phyloP scores from a whole-genome alignment of 1,140 invertebrate species.

The Monochamus saltuarius region DNA sequence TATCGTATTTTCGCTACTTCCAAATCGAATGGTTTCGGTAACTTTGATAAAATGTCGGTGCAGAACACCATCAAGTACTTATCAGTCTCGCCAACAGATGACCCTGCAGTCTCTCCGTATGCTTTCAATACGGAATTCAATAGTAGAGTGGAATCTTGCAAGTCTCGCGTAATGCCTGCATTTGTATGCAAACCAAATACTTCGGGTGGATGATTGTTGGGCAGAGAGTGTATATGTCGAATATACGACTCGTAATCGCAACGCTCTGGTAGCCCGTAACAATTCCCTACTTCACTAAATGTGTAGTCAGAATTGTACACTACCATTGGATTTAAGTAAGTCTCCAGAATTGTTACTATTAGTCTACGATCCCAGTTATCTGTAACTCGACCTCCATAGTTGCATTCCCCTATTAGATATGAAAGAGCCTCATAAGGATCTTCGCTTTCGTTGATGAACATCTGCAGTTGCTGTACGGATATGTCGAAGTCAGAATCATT shows the following conservation, averaged over 20 bases:
- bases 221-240: conserved; percentile 68
- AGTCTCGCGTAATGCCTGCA: conserved; percentile 85
- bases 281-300: conserved; percentile 56
- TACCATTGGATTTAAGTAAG: conserved; percentile 74
- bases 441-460: conserved; percentile 72
- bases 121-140: conserved; percentile 61
- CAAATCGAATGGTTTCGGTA: conserved; percentile 75
- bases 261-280: conserved; percentile 67
- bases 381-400: conserved; percentile 93
- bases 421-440: conserved; percentile 83
- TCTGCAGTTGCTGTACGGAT: conserved; percentile 79
- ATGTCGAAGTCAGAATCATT: conserved; percentile 94
- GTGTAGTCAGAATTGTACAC: conserved; percentile 66
- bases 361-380: conserved; percentile 89
- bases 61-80: conserved; percentile 55
- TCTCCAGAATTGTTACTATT: conserved; percentile 77
- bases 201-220: conserved; percentile 69
- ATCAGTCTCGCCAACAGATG: conserved; percentile 62
- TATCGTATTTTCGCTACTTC: conserved; percentile 69
- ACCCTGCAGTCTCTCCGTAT: conserved; percentile 59
- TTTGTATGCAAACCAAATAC: conserved; percentile 88
- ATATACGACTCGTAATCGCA: conserved; percentile 69
- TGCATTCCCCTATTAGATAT: conserved; percentile 93
- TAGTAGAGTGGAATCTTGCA: conserved; percentile 66
- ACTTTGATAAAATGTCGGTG: conserved; percentile 71